Base-by-base conservation (phyloP, 2,888 invertebrate species). In the Eupithecia subumbrata region DNA sequence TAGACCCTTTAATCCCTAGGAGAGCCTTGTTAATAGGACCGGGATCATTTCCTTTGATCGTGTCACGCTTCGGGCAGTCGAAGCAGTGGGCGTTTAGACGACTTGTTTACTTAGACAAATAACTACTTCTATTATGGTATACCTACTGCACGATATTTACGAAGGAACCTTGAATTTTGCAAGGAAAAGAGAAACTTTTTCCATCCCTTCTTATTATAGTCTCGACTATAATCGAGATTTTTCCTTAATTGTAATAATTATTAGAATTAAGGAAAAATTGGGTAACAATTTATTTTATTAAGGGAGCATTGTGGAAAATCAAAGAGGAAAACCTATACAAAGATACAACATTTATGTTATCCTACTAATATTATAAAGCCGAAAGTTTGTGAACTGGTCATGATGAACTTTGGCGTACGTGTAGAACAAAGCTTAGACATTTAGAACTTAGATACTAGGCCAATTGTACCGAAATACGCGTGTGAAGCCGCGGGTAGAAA, bases 61-160 rank as follows among this genome's bases (percentile, higher is more conserved):
- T 69, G 30, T 69, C 69, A 48, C 69, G 69, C 69, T 25, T 45
- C 25, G 11, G 69, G 69, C 67, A 12, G 34, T 67, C 12, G 67
- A 16, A 40, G 18, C 22, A n/a, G 12, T 40, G 22, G 40, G 67
- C 40, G 14, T 14, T 22, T 7, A 37, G 37, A 37, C 66, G 37
- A 67, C 22, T 22, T 37, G 67, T 37, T 40, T 22, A 37, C 40
- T 67, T 22, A 14, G 40, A 67, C n/a, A 67, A 40, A 5, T 37
- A 37, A 37, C 18, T 16, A 18, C 48, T n/a, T 52, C 0, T 5
- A 9, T 52, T n/a, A 9, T 52, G 5, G n/a, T 52, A 56, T 56
- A 22, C 22, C 22, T 52, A n/a, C 9, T n/a, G 3, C n/a, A 52
- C 18, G 7, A 18, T 48, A 52, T n/a, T 48, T 22, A 56, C 11